phyloP scores from a whole-genome alignment of 2,113 vertebrate genomes.

The Pygoscelis antarcticus region DNA sequence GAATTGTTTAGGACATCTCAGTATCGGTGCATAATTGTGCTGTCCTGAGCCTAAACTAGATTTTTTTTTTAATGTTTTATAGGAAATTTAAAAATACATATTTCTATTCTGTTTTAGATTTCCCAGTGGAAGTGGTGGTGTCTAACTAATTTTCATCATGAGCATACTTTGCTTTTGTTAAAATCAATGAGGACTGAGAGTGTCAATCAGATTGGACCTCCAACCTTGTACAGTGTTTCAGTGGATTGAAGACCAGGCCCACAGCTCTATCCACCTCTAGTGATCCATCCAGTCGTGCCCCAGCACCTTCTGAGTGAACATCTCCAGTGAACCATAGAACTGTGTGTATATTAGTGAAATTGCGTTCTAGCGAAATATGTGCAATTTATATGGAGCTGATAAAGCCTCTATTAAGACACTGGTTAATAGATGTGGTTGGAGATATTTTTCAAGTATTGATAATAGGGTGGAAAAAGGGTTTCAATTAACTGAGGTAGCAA shows the following conservation, averaged over 20 bases:
- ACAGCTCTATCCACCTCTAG: background rate
- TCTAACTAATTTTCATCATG: background rate
- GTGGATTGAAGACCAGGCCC: background rate
- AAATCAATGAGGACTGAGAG: background rate
- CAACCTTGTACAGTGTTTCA: background rate
- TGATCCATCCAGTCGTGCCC: background rate
- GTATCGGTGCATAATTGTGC: background rate
- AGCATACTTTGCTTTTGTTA: background rate
- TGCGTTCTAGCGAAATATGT: conserved; percentile 32
- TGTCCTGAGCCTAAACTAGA: background rate
- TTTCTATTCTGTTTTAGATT: background rate
- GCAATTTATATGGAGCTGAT: conserved; percentile 30
- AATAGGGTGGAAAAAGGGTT: conserved; percentile 57
- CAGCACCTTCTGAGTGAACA: background rate
- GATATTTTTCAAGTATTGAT: conserved; percentile 68
- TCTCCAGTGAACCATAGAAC: conserved; percentile 18
- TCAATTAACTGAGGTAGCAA: conserved; percentile 55
- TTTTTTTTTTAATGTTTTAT: background rate
- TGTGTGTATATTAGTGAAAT: conserved; percentile 12
- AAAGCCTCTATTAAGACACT: conserved; percentile 19
- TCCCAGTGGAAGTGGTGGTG: background rate
- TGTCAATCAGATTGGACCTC: background rate
- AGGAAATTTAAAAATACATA: background rate
- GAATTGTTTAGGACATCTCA: background rate
- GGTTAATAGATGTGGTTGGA: conserved; percentile 55